Evolutionary conservation across 2,797 vertebrate genomes (phyloP).

Genomic region (Phrynocephalus forsythii): DNA sequence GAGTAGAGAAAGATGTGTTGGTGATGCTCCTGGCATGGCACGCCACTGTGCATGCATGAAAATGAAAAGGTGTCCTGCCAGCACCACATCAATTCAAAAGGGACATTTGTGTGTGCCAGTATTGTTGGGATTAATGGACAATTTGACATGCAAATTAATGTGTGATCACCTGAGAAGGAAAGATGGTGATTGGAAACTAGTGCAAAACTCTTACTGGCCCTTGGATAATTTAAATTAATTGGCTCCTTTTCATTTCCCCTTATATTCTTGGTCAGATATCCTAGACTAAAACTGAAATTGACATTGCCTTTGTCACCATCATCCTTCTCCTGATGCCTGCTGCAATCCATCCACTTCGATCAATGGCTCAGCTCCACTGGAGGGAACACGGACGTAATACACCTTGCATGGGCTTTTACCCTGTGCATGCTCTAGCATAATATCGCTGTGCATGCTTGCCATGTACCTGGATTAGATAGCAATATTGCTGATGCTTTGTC

Average conservation of each 20-base stretch:
- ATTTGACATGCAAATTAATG: no score
- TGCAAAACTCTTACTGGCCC: background rate
- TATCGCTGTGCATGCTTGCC: no score
- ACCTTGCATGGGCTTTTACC: no score
- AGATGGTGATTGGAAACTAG: no score
- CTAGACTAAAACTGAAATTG: background rate
- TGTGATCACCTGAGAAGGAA: no score
- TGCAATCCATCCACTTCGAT: background rate
- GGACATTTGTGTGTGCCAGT: background rate
- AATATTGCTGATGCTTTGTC: no score
- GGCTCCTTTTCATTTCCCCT: background rate
- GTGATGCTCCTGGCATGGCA: background rate
- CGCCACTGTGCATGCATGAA: background rate
- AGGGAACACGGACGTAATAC: no score
- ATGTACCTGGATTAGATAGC: no score
- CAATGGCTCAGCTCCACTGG: background rate
- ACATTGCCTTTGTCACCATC: background rate
- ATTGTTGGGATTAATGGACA: no score
- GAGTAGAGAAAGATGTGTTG: slow-evolving; percentile 5
- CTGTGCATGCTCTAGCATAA: no score
- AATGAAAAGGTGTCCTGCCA: slow-evolving; percentile 28
- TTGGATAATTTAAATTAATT: background rate
- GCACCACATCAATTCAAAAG: slow-evolving; percentile 26
- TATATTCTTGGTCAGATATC: background rate
- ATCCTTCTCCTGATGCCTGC: background rate